Evolutionary conservation across 2,113 vertebrate genomes (phyloP), one percentile per base, ranked within the genome.

Genomic region (Hoplias malabaricus): DNA sequence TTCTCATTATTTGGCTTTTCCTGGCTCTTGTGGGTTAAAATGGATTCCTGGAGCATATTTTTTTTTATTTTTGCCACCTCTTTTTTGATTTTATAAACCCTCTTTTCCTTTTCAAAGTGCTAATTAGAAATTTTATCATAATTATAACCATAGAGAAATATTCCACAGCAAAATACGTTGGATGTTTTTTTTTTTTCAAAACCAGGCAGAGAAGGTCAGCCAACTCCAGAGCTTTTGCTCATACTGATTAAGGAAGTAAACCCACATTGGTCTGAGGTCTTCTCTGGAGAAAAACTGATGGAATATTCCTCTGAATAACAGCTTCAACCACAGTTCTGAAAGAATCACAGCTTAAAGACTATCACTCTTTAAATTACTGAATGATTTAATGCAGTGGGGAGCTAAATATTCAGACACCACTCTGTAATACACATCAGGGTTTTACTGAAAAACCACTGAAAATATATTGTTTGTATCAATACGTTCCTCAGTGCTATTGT

Each of bases 261-360:
- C 46, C 34, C 38, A 16, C 40, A 31, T 21, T 40, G 43, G 29
- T 67, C 27, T 25, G 11, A 40, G 7, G 53, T 5, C 13, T 48
- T n/a, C 65, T 74, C 19, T 78, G 53, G 56, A 69, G 25, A 53
- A 63, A 63, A 53, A 73, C 19, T 14, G 63, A 59, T 68, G 53
- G 54, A 71, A 73, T 67, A 67, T 77, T 69, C 34, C 69, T 53
- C 61, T 72, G 65, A 72, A 40, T 72, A 77, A 73, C 40, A 57
- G 53, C 50, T 13, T 40, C 40, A 53, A 53, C 62, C 71, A 68
- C 61, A 40, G 19, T 54, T 59, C 42, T 40, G 29, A 71, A 71
- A 65, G 56, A 61, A 73, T 65, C 11, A 48, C 31, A 34, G 21
- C 56, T 53, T 69, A 46, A 29, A 59, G 68, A 79, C 19, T 2